Base-by-base conservation (phyloP, 2,888 invertebrate species). In the Epinotia demarniana region DNA sequence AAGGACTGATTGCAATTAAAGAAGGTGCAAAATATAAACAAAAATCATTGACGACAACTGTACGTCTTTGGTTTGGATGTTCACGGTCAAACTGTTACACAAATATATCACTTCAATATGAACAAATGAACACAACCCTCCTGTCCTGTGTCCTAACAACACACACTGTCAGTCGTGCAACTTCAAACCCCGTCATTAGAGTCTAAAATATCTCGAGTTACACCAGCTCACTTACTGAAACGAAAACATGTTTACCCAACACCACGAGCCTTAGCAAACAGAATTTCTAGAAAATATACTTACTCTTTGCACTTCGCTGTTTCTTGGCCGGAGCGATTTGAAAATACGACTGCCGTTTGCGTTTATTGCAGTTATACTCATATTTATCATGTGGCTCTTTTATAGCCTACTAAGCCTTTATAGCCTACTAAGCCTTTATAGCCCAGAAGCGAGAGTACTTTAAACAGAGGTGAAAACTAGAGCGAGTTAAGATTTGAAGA, bases 361-460 rank as follows among this genome's bases (percentile, higher is more conserved):
- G 57, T 70, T 75, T 70, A 75, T 70, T 64, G 49, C 64, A 64
- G 69, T 75, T 75, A 60, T 70, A 70, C 64, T 55, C 70, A 71
- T 75, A 75, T 75, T 71, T 75, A 75, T 75, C 64, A 71, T 66
- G 75, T 53, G 75, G 60, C 70, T 64, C 60, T 66, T 75, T 75
- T 71, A 75, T 75, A 23, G 53, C 60, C 33, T 64, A 57, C 64
- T 71, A 66, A 70, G 64, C 43, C 64, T 75, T 75, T 75, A 75
- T 75, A 58, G 64, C 80, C 82, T 82, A 81, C 78, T 73, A 78
- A 1, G 1, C 43, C 60, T 75, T 75, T 75, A 75, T 75, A 53
- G 70, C 80, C 82, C 83, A 81, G 72, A 76, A 49, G 77, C 78
- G 75, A 79, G 75, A 77, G 70, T 76, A 79, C 78, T 79, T 76